Base-by-base conservation (phyloP, 2,888 invertebrate genomes). In the Aphidoletes aphidimyza region DNA sequence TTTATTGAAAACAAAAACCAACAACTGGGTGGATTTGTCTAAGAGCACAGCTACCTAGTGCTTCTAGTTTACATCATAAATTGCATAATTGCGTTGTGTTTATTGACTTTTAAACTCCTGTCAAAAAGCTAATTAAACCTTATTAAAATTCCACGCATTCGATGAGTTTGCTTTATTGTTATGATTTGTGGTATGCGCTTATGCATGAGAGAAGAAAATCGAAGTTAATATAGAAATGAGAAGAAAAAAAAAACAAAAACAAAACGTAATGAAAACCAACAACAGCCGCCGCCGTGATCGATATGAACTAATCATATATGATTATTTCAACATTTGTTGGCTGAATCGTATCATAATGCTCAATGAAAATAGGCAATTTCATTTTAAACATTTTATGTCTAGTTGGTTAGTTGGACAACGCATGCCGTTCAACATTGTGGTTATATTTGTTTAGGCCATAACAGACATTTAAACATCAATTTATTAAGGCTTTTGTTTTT, bases 31-130 rank as follows among this genome's bases (percentile, higher is more conserved):
- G 49, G 6, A 19, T 49, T 42, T 42, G 42, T n/a, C n/a, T n/a
- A 42, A 42, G 14, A 42, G 42, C 42, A 9, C 26, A 14, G 54
- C 8, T 26, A 26, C 22, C 14, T 22, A n/a, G 54, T 30, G 17
- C 69, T 30, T 69, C 69, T 69, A 69, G 11, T 69, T 69, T 69
- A 69, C 34, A 34, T 69, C 69, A 69, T 69, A 69, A n/a, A 69
- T 69, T 69, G 30, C 34, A 69, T 69, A 34, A 69, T 69, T 30
- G 2, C 8, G n/a, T n/a, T n/a, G 5, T 69, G 30, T 30, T 69
- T 14, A 69, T 34, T 14, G 30, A 69, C 69, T 69, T 69, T 30
- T 30, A 47, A 47, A 30, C 69, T 69, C 69, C 30, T 69, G 69
- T 69, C 69, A 69, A 69, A 54, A 54, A 69, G 6, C 69, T 17